Evolutionary conservation across 2,888 invertebrate genomes (phyloP).

Genomic region (Caenorhabditis uteleia): DNA sequence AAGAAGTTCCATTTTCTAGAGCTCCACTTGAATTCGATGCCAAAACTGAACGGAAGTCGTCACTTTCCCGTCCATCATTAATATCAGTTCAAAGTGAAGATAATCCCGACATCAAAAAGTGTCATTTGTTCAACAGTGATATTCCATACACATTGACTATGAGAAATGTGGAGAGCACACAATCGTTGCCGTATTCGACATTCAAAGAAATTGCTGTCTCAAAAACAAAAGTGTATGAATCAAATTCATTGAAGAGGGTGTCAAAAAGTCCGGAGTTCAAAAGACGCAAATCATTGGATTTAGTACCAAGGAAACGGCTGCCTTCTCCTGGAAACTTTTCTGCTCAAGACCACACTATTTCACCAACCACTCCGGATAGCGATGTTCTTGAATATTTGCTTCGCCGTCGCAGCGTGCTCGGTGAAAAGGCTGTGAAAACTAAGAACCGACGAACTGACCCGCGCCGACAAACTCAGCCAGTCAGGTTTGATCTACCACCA

Average conservation of each 20-base stretch:
- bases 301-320: conserved; percentile 64
- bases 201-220: conserved; percentile 39
- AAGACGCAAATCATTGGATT: conserved; percentile 59
- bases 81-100: conserved; percentile 68
- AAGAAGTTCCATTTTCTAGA: conserved; percentile 35
- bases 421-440: conserved; percentile 49
- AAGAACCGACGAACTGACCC: conserved; percentile 67
- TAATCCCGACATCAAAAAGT: conserved; percentile 61
- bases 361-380: conserved; percentile 63
- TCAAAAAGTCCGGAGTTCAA: conserved; percentile 44
- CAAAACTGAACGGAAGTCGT: conserved; percentile 29
- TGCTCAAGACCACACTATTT: conserved; percentile 68
- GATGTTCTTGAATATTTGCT: conserved; percentile 65
- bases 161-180: conserved; percentile 57
- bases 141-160: conserved; percentile 70
- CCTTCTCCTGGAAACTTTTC: conserved; percentile 68
- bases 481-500: conserved; percentile 62
- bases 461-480: conserved; percentile 69
- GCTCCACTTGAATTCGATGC: conserved; percentile 35
- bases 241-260: conserved; percentile 36
- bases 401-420: conserved; percentile 56
- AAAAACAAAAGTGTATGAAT: conserved; percentile 24
- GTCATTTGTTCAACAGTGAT: conserved; percentile 57
- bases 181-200: conserved; percentile 37
- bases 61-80: conserved; percentile 48